Conservation (phyloP, 2,113 vertebrate genomes). For the Taurulus bubalis region DNA sequence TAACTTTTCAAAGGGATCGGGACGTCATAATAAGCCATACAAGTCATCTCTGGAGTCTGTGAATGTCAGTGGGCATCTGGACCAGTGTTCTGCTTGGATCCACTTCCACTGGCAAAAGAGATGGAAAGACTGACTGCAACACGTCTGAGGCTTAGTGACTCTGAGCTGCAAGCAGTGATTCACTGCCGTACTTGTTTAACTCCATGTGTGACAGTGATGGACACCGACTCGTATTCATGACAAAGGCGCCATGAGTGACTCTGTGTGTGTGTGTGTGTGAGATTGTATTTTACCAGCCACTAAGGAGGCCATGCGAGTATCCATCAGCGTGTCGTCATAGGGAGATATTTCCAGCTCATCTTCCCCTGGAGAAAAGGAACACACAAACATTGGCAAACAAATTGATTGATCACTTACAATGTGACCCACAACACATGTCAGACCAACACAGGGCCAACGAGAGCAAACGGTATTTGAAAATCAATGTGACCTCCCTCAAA, state of each 20-base stretch:
- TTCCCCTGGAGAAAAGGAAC: slow-evolving; percentile 49
- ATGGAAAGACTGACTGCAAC: not conserved
- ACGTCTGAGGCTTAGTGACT: slow-evolving; percentile 17
- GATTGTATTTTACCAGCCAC: slow-evolving; percentile 69
- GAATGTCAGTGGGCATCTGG: no score
- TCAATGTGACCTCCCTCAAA: not conserved
- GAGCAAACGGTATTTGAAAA: not conserved
- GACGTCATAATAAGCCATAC: not conserved
- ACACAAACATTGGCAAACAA: slow-evolving; percentile 15
- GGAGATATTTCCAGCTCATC: slow-evolving; percentile 78
- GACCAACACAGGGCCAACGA: not conserved
- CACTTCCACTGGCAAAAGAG: not conserved
- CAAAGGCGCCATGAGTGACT: not conserved
- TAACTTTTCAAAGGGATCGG: not conserved
- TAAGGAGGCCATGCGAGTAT: slow-evolving; percentile 76
- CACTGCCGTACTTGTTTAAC: not conserved
- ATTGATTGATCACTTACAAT: not conserved
- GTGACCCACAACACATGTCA: not conserved
- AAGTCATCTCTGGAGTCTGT: not conserved
- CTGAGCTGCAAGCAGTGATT: not conserved
- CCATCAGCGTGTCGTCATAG: slow-evolving; percentile 68
- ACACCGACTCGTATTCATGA: slow-evolving; percentile 8
- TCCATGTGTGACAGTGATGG: slow-evolving; percentile 14
- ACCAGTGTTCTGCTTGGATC: not conserved
- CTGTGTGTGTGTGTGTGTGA: slow-evolving; percentile 8